Evolutionary conservation across 2,888 invertebrate species (phyloP).

Genomic region (Caradrina kadenii): DNA sequence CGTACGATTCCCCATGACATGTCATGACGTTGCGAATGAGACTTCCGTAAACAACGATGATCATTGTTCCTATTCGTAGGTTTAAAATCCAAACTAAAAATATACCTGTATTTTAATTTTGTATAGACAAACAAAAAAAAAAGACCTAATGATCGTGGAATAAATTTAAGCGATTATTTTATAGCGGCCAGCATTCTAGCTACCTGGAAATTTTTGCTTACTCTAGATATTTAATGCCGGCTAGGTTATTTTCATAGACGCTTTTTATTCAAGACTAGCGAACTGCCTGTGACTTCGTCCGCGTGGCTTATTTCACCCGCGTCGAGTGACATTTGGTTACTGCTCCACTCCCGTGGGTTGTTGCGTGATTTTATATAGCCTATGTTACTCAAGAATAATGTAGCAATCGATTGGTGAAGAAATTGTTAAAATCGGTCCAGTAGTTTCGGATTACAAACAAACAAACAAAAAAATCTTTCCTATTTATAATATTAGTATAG

Average conservation of each 20-base stretch:
- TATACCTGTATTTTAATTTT: neutral
- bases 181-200: neutral
- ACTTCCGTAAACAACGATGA: neutral
- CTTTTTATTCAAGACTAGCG: neutral
- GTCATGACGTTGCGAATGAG: constrained; percentile 20
- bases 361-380: too few species aligned
- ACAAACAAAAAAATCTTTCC: too few species aligned
- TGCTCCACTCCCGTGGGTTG: too few species aligned
- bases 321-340: too few species aligned
- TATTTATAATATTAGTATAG: too few species aligned
- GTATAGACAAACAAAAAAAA: constrained; percentile 7
- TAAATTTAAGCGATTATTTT: constrained; percentile 3
- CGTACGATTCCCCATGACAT: constrained; percentile 5
- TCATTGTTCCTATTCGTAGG: neutral
- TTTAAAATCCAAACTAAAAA: neutral
- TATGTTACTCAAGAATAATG: too few species aligned
- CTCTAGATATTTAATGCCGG: neutral
- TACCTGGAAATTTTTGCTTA: neutral
- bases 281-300: too few species aligned
- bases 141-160: neutral
- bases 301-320: too few species aligned
- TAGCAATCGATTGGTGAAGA: too few species aligned
- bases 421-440: too few species aligned
- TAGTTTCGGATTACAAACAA: too few species aligned
- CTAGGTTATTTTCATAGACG: neutral